Conservation (phyloP, 2,888 invertebrate species). For the Clivina fossor region DNA sequence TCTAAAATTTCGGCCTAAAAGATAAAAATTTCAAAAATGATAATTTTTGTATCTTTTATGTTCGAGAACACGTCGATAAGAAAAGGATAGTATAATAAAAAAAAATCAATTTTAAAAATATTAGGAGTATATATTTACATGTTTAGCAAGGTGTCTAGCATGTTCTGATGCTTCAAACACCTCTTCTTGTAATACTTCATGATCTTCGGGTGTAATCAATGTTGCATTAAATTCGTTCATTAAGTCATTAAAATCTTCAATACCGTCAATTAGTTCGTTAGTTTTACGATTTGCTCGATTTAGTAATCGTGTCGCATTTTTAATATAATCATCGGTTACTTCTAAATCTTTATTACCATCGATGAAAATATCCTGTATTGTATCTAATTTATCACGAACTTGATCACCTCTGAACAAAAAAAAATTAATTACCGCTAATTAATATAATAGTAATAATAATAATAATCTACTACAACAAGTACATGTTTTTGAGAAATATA, state of each 20-base stretch:
- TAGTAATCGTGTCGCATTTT: constrained; percentile 58
- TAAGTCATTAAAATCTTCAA: constrained; percentile 41
- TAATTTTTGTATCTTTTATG: too few relatives aligned
- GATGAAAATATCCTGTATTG: constrained; percentile 59
- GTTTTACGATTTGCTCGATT: constrained; percentile 48
- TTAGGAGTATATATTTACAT: too few relatives aligned
- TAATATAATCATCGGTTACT: constrained; percentile 52
- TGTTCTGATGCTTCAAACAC: constrained; percentile 64
- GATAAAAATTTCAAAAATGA: constrained; percentile 1
- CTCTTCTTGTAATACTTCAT: constrained; percentile 57
- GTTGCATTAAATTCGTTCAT: constrained; percentile 48
- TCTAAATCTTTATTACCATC: constrained; percentile 43
- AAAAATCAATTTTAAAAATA: too few relatives aligned
- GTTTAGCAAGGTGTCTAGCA: constrained; percentile 61
- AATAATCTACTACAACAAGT: constrained; percentile 21
- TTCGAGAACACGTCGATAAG: too few relatives aligned
- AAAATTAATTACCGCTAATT: constrained; percentile 12
- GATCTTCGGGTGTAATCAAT: constrained; percentile 48
- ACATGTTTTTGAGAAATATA: too few relatives aligned
- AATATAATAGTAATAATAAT: constrained; percentile 5
- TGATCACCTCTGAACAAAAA: constrained; percentile 55
- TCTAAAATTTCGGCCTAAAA: constrained; percentile 64
- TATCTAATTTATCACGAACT: constrained; percentile 60
- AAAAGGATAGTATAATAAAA: too few relatives aligned
- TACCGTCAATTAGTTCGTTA: constrained; percentile 35